Base-by-base conservation (phyloP, 2,888 invertebrate species). In the Caradrina kadenii region DNA sequence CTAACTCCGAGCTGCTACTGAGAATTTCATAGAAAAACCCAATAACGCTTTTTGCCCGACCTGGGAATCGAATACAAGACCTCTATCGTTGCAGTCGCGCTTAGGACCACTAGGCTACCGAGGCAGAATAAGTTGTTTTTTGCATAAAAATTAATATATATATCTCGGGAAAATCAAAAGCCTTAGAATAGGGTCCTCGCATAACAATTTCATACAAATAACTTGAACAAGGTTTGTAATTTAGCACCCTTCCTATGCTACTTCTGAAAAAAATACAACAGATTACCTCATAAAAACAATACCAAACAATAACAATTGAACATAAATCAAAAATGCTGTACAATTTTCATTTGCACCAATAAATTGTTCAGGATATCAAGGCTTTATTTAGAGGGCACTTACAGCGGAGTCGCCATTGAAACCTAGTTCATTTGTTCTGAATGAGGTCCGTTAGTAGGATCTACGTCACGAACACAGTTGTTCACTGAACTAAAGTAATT, bases 341-440 rank as follows among this genome's bases (percentile, higher is more conserved):
- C n/a, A 5, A 61, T 52, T 71, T 78, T 76, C 63, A 56, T 60
- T 64, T 55, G 63, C 50, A 26, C 39, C 26, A 49, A 56, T 63
- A 80, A 80, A 67, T 65, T 67, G 76, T 64, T 52, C 17, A 69
- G 48, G 65, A 63, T 69, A 69, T 62, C 45, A 48, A 60, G 55
- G 68, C 73, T 79, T 77, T 79, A 87, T 84, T 87, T 80, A n/a
- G 85, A 79, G 83, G 86, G 85, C 86, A 88, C 88, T 90, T 87
- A 82, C 80, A 61, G 45, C 70, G 65, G 70, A 81, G 82, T 83
- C 80, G 80, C 84, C 84, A 86, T 88, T 86, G 84, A 84, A 88
- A 86, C 81, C 86, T 88, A 87, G 87, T 88, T 88, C 86, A 86
- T 86, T 88, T 86, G 84, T 88, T 83, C 82, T 79, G 81, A 89